These are phyloP conservation scores for Clivina fossor DNA, from an alignment of 2,888 invertebrate genomes.

Conservation along the genomic window DNA sequence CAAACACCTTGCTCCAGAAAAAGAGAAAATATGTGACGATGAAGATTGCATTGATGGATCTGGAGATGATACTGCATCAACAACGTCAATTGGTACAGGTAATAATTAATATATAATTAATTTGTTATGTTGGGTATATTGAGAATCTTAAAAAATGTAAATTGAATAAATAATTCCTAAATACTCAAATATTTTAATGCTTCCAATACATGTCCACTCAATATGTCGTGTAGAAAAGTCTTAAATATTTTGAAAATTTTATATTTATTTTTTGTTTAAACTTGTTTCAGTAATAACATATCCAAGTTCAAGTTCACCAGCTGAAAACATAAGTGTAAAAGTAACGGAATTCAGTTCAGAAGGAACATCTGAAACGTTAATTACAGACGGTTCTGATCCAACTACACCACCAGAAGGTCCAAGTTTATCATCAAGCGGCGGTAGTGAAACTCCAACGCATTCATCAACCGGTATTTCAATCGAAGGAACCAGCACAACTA, in stretches of 20 bases:
- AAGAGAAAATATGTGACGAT: slow-evolving; percentile 63
- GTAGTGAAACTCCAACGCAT: slow-evolving; percentile 24
- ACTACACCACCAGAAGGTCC: slow-evolving; percentile 37
- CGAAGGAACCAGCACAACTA: slow-evolving; percentile 37
- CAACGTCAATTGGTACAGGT: slow-evolving; percentile 55
- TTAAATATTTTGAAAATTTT: no score
- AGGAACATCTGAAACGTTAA: slow-evolving; percentile 8
- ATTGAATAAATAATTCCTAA: no score
- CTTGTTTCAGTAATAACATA: slow-evolving; percentile 31
- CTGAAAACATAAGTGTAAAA: slow-evolving; percentile 46
- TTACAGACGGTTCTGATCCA: slow-evolving; percentile 22
- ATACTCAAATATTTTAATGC: no score
- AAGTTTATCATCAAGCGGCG: slow-evolving; percentile 31
- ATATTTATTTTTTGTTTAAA: slow-evolving; percentile 22
- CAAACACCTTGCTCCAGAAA: slow-evolving; percentile 29
- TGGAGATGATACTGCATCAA: slow-evolving; percentile 75
- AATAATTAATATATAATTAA: slow-evolving; percentile 49
- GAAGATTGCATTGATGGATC: slow-evolving; percentile 86
- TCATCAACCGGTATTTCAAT: slow-evolving; percentile 26
- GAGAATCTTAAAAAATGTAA: no score
- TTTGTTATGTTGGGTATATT: not conserved
- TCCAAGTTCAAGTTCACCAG: slow-evolving; percentile 44
- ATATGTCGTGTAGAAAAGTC: no score
- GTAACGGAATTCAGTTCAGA: slow-evolving; percentile 39
- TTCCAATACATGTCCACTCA: no score